These are phyloP conservation scores for Hypothenemus hampei DNA, from an alignment of 1,140 invertebrate species.

Conservation along the genomic window DNA sequence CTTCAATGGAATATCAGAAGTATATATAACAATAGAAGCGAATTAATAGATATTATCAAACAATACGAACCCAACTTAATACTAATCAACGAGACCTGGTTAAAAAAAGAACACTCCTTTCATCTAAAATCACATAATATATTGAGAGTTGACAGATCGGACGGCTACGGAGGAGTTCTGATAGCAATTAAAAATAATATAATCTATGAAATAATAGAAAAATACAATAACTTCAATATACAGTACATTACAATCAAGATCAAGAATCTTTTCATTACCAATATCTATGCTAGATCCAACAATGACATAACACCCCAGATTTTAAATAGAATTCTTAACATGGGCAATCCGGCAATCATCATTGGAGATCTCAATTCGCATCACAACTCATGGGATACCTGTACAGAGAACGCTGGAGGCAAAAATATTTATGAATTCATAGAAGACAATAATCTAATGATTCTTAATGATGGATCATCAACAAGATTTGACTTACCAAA, in stretches of 20 bases:
- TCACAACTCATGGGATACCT: neutral
- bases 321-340: neutral
- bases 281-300: neutral
- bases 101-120: neutral
- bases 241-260: neutral
- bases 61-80: neutral
- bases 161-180: neutral
- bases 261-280: neutral
- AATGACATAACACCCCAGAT: neutral
- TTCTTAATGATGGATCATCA: constrained; percentile 2
- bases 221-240: neutral
- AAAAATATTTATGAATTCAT: neutral
- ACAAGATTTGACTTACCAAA: neutral
- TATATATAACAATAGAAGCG: no score
- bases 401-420: neutral
- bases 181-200: neutral
- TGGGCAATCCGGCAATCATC: neutral
- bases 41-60: neutral
- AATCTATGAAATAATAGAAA: neutral
- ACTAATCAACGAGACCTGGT: neutral
- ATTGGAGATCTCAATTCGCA: constrained; percentile 2
- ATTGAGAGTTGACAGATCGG: neutral
- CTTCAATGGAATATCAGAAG: constrained; percentile 4
- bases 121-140: neutral
- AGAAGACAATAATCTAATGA: neutral